These are phyloP conservation scores for Epinotia nisella DNA, from an alignment of 2,888 invertebrate species.

Conservation along the genomic window DNA sequence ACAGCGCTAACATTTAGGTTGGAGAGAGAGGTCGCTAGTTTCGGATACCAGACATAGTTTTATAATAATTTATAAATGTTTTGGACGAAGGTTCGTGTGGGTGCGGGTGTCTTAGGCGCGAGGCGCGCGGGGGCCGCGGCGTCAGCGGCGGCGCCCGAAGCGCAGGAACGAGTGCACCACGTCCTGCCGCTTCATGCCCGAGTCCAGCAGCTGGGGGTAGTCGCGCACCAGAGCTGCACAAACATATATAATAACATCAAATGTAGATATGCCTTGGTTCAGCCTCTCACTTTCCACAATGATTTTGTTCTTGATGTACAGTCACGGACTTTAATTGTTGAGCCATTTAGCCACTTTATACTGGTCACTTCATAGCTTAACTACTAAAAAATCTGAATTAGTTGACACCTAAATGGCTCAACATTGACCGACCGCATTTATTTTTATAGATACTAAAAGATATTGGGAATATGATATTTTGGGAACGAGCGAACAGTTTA, in stretches of 20 bases:
- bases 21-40: slow-evolving; percentile 71
- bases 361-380: too few species aligned
- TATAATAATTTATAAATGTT: slow-evolving; percentile 57
- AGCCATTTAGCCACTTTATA: too few species aligned
- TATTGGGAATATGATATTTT: too few species aligned
- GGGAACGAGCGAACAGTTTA: too few species aligned
- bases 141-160: slow-evolving; percentile 92
- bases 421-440: too few species aligned
- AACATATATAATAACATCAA: not conserved
- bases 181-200: slow-evolving; percentile 93
- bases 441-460: too few species aligned
- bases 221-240: slow-evolving; percentile 75
- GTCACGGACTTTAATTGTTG: too few species aligned
- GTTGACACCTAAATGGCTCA: too few species aligned
- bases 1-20: slow-evolving; percentile 57
- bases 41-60: slow-evolving; percentile 56
- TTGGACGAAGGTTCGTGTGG: slow-evolving; percentile 71
- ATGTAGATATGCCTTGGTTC: too few species aligned
- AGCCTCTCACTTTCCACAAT: too few species aligned
- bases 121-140: slow-evolving; percentile 39
- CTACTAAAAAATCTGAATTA: too few species aligned
- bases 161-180: slow-evolving; percentile 96
- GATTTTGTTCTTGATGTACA: too few species aligned
- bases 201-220: slow-evolving; percentile 84
- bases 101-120: slow-evolving; percentile 28